Percentiles rank a stretch among this genome's conserved stretches.
These are phyloP conservation scores for Trilocha varians DNA, from an alignment of 2,888 invertebrate species.

Conservation along the genomic window DNA sequence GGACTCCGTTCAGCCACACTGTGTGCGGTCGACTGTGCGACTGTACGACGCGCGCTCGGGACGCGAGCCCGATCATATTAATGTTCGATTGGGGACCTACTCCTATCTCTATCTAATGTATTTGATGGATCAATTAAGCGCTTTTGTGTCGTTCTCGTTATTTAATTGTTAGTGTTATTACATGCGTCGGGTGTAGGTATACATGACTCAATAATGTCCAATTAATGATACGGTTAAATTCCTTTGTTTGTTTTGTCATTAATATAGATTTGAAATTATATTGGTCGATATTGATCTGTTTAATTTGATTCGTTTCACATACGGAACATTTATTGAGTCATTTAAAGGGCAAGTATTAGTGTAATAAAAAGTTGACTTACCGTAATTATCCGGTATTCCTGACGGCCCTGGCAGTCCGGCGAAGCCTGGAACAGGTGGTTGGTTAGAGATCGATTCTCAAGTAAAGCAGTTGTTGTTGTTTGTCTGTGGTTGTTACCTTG, in stretches of 20 bases:
- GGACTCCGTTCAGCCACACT: conserved; percentile 62
- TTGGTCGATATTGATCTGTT: conserved; percentile 33
- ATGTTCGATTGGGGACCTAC: too few species aligned
- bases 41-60: conserved; percentile 10
- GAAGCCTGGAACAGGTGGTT: conserved; percentile 81
- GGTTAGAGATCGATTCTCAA: too few species aligned
- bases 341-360: conserved; percentile 26
- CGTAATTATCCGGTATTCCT: conserved; percentile 89
- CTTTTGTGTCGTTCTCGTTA: conserved; percentile 45
- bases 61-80: conserved; percentile 3
- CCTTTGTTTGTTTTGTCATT: conserved; percentile 34
- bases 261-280: conserved; percentile 32
- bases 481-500: conserved; percentile 72
- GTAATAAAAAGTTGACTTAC: conserved; percentile 69
- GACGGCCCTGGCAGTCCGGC: conserved; percentile 86
- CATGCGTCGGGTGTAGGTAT: conserved; percentile 31
- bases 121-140: conserved; percentile 34
- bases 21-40: conserved; percentile 30
- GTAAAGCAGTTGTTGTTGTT: too few species aligned
- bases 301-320: conserved; percentile 21
- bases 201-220: conserved; percentile 58
- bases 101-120: conserved; percentile 22
- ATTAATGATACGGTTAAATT: conserved; percentile 42
- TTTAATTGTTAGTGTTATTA: conserved; percentile 58
- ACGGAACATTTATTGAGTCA: conserved; percentile 38